Evolutionary conservation across 2,797 vertebrate genomes (phyloP), one percentile per base, ranked within the genome.

Genomic region (Fringilla coelebs): DNA sequence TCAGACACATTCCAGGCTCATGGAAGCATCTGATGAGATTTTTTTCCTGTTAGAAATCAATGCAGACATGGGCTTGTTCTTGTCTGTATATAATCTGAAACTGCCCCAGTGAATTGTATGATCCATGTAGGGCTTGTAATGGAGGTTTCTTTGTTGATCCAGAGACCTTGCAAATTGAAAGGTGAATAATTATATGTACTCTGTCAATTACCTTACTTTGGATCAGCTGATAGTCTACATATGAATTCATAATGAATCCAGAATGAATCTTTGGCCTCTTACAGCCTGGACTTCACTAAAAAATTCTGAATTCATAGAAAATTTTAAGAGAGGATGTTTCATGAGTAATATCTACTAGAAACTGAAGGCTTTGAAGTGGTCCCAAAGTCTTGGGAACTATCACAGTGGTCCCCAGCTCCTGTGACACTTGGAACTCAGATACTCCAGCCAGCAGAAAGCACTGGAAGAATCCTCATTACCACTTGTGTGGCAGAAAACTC

Each of bases 121-220:
- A 93, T 89, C 45, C 52, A 74, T 85, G 60, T 3, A 87, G 63
- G 77, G 55, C 67, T 93, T 40, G 25, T 90, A 95, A 94, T 48
- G 84, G 77, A 87, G 48, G 63, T 79, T 90, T 89, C 78, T 95
- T 94, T 96, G 94, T 96, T 93, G 95, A 96, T 94, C 84, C 60
- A 96, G 89, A 76, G 81, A 90, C 89, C 95, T 79, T 92, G 81
- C 89, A 95, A 96, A 96, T 52, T 94, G 78, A 82, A 96, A 49
- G 74, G 55, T 73, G 89, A 90, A 90, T 96, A 96, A 96, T 96
- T 95, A 88, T 94, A 87, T 95, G 94, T 93, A 90, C 81, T 94
- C 74, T 90, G 81, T 85, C 92, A 93, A 92, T 94, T 96, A 89
- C 32, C 71, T 90, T 55, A 62, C 43, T 92, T 90, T 48, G n/a